Evolutionary conservation across 1,140 invertebrate genomes (phyloP).

Genomic region (Neoseiulus cucumeris): DNA sequence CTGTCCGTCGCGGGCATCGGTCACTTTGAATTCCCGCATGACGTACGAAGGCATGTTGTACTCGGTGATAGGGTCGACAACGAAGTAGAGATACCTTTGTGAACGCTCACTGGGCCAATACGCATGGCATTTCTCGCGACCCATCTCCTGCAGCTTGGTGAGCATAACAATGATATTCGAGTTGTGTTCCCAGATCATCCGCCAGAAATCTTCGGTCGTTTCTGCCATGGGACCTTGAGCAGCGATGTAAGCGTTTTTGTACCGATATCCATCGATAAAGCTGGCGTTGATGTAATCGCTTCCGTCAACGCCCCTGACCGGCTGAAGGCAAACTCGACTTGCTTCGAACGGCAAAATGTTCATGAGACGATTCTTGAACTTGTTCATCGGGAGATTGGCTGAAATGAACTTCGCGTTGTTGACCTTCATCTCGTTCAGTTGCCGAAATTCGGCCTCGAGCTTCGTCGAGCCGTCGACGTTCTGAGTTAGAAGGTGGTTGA

Average conservation of each 20-base stretch:
- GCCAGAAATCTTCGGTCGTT: conserved; percentile 95
- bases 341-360: conserved; percentile 92
- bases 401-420: conserved; percentile 59
- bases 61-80: conserved; percentile 95
- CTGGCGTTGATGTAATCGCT: conserved; percentile 98
- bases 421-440: conserved; percentile 12
- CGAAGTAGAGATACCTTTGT: conserved; percentile 74
- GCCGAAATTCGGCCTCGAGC: conserved; percentile 67
- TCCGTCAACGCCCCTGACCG: conserved; percentile 72
- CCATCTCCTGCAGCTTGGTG: conserved; percentile 91
- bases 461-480: conserved; percentile 78
- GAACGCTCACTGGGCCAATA: conserved; percentile 97
- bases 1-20: conserved; percentile 58
- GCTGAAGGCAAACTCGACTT: conserved; percentile 76
- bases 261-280: conserved; percentile 63
- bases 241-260: conserved; percentile 84
- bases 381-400: conserved; percentile 86
- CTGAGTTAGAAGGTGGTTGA: conserved; percentile 76
- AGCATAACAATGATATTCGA: conserved; percentile 98
- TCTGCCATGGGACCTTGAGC: conserved; percentile 89
- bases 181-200: conserved; percentile 99
- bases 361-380: conserved; percentile 90
- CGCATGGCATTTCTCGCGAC: conserved; percentile 91
- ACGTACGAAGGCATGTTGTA: conserved; percentile 99
- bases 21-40: conserved; percentile 89